Percentiles rank a stretch among this genome's conserved stretches.
phyloP scores from a whole-genome alignment of 92 coral and sea anemone genomes.

The Hydrozoanthus gracilis region DNA sequence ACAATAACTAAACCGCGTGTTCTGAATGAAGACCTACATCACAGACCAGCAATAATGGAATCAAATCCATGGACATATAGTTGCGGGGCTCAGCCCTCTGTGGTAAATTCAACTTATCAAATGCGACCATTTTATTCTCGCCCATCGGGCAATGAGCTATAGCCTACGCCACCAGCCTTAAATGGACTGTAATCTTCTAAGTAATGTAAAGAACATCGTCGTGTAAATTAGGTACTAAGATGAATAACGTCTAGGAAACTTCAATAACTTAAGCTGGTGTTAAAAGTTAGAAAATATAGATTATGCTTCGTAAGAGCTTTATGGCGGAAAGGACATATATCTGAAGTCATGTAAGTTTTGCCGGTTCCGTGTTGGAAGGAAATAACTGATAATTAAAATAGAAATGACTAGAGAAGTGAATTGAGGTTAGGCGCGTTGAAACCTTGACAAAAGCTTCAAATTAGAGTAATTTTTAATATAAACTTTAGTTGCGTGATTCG shows the following conservation, averaged over 20 bases:
- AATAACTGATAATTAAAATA: not conserved
- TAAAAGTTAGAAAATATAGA: not conserved
- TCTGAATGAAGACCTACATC: slow-evolving; percentile 42
- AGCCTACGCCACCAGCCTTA: not conserved
- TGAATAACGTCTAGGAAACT: too few species aligned
- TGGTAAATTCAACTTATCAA: slow-evolving; percentile 19
- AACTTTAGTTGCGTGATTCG: slow-evolving; percentile 7
- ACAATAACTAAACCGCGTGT: slow-evolving; percentile 31
- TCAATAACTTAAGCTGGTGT: not conserved
- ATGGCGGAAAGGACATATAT: not conserved
- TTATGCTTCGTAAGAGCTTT: not conserved
- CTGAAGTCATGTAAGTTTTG: not conserved
- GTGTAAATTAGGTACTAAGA: not conserved
- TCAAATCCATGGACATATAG: slow-evolving; percentile 12
- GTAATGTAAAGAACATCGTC: not conserved
- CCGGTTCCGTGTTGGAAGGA: not conserved
- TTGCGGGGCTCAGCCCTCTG: slow-evolving; percentile 15
- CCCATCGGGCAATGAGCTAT: slow-evolving; percentile 11
- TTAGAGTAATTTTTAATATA: too few species aligned
- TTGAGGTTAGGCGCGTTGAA: not conserved
- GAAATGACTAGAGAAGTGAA: not conserved
- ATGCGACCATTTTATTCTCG: slow-evolving; percentile 26
- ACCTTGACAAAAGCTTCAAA: not conserved
- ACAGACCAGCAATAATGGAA: slow-evolving; percentile 21
- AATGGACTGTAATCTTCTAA: not conserved